Evolutionary conservation across 2,797 vertebrate species (phyloP).

Genomic region (Myotis pilosus): DNA sequence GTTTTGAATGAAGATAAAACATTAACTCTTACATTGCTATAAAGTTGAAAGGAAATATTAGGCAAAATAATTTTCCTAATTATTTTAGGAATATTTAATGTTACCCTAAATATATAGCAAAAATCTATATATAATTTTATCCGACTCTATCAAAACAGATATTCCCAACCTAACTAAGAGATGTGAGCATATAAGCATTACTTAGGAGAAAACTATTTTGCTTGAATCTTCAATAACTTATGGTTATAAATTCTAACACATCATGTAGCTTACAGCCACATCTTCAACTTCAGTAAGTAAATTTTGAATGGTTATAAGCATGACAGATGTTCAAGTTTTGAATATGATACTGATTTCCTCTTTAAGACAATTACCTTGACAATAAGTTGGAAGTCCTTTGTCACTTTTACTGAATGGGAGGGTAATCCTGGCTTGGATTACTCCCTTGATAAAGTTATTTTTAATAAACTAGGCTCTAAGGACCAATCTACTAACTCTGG

Average conservation of each 20-base stretch:
- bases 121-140: background rate
- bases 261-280: background rate
- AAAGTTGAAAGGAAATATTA: background rate
- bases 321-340: conserved; percentile 5
- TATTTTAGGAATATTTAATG: background rate
- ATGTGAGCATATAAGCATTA: background rate
- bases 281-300: background rate
- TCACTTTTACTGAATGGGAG: background rate
- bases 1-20: conserved; percentile 12
- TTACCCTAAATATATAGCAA: background rate
- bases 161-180: conserved; percentile 14
- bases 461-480: background rate
- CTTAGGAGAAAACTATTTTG: conserved; percentile 35
- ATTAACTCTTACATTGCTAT: background rate
- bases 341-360: background rate
- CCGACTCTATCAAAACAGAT: background rate
- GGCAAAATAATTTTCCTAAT: background rate
- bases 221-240: background rate
- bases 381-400: conserved; percentile 14
- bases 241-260: conserved; percentile 31
- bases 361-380: conserved; percentile 29
- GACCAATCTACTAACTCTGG: background rate
- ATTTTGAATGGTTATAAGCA: conserved; percentile 1
- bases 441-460: background rate
- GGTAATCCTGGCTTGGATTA: background rate